A percentile compares a stretch with the other conserved stretches of the same genome.
Evolutionary conservation across 2,888 invertebrate genomes (phyloP).

Genomic region (Salpingus planirostris): DNA sequence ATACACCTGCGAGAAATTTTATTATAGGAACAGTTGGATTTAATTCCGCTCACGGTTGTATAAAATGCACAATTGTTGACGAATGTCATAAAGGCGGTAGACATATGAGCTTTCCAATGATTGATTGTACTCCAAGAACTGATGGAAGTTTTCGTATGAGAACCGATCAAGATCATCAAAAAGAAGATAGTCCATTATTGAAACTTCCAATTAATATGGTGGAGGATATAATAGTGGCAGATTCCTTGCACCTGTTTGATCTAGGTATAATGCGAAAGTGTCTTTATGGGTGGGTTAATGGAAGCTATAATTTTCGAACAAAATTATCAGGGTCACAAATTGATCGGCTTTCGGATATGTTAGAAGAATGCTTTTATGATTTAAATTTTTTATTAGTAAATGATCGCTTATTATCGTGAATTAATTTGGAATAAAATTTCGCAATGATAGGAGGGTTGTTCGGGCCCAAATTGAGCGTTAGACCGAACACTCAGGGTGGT

Average conservation of each 20-base stretch:
- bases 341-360: too few species aligned
- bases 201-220: slow-evolving; percentile 14
- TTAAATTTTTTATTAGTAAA: too few species aligned
- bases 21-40: slow-evolving; percentile 16
- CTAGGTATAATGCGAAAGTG: too few species aligned
- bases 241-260: not conserved
- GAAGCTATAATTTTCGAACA: too few species aligned
- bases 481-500: too few species aligned
- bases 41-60: slow-evolving; percentile 18
- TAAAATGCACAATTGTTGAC: slow-evolving; percentile 17
- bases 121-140: slow-evolving; percentile 6
- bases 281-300: too few species aligned
- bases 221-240: not conserved
- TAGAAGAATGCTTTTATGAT: too few species aligned
- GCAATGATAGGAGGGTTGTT: too few species aligned
- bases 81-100: slow-evolving; percentile 16
- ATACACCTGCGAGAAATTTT: slow-evolving; percentile 7
- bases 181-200: slow-evolving; percentile 16
- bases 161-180: slow-evolving; percentile 18
- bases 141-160: slow-evolving; percentile 13
- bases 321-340: too few species aligned
- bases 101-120: slow-evolving; percentile 16
- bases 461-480: too few species aligned
- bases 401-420: too few species aligned
- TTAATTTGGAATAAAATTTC: too few species aligned